A percentile compares a stretch with the other conserved stretches of the same genome.
Evolutionary conservation across 2,113 vertebrate genomes (phyloP).

Genomic region (Eira barbara): DNA sequence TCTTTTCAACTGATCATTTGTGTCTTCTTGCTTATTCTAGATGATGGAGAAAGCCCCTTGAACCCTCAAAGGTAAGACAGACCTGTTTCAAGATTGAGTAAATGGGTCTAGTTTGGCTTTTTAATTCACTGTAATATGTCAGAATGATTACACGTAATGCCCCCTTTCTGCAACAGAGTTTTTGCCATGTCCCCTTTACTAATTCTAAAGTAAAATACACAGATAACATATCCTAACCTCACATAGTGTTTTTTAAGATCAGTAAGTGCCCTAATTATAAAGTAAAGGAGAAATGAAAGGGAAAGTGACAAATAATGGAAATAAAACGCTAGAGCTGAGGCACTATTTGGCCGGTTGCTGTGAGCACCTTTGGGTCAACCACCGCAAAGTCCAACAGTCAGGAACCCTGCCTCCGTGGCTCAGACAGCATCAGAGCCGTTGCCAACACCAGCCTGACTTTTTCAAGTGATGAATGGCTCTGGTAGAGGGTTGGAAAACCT

Average conservation of each 20-base stretch:
- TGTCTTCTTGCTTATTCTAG: conserved; percentile 65
- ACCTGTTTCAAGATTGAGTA: not conserved
- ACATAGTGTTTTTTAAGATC: not conserved
- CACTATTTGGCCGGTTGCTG: fast-evolving
- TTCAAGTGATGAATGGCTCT: not conserved
- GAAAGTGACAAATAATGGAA: not conserved
- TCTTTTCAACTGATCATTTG: not conserved
- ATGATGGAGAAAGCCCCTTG: conserved; percentile 72
- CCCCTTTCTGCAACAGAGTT: not conserved
- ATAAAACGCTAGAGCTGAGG: not conserved
- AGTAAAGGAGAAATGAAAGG: not conserved
- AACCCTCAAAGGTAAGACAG: conserved; percentile 69
- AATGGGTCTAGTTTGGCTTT: not conserved
- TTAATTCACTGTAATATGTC: not conserved
- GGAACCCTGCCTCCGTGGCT: not conserved
- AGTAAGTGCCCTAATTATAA: not conserved
- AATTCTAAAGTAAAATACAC: not conserved
- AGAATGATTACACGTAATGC: not conserved
- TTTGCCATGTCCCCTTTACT: not conserved
- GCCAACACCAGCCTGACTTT: not conserved
- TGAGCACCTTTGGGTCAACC: not conserved
- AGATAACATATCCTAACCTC: not conserved
- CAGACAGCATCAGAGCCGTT: not conserved
- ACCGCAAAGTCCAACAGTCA: fast-evolving
- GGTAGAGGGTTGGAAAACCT: not conserved